Conservation (phyloP, 2,888 invertebrate genomes). For the Drosophila maculinotata region DNA sequence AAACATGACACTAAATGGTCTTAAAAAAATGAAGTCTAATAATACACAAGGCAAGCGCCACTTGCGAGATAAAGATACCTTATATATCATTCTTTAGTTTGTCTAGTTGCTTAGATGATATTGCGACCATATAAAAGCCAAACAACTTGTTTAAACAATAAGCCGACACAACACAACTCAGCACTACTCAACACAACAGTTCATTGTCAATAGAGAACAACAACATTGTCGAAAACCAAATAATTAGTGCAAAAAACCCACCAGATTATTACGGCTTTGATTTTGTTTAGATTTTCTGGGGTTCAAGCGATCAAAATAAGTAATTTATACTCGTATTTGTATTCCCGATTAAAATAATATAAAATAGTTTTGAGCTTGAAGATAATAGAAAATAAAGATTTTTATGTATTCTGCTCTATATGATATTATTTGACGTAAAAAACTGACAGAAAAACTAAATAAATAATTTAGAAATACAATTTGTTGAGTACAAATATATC, state of each 20-base stretch:
- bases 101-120: slow-evolving; percentile 22
- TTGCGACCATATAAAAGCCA: slow-evolving; percentile 35
- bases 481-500: too few relatives aligned
- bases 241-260: slow-evolving; percentile 49
- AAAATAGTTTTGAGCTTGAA: too few relatives aligned
- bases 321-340: background rate
- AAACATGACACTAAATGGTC: slow-evolving; percentile 23
- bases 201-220: slow-evolving; percentile 47
- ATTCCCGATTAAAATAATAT: too few relatives aligned
- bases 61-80: slow-evolving; percentile 1
- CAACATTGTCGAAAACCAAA: slow-evolving; percentile 29
- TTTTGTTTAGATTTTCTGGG: slow-evolving; percentile 5
- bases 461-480: too few relatives aligned
- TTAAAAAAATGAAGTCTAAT: background rate
- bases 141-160: slow-evolving; percentile 62
- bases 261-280: slow-evolving; percentile 9
- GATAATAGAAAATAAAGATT: too few relatives aligned
- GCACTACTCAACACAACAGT: slow-evolving; percentile 46
- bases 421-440: too few relatives aligned
- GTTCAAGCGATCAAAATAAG: background rate
- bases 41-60: background rate
- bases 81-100: slow-evolving; percentile 31
- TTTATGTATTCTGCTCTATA: too few relatives aligned
- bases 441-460: too few relatives aligned
- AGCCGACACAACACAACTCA: slow-evolving; percentile 20